Conservation (phyloP, 1,140 invertebrate genomes). For the Aphaenogaster floridana region DNA sequence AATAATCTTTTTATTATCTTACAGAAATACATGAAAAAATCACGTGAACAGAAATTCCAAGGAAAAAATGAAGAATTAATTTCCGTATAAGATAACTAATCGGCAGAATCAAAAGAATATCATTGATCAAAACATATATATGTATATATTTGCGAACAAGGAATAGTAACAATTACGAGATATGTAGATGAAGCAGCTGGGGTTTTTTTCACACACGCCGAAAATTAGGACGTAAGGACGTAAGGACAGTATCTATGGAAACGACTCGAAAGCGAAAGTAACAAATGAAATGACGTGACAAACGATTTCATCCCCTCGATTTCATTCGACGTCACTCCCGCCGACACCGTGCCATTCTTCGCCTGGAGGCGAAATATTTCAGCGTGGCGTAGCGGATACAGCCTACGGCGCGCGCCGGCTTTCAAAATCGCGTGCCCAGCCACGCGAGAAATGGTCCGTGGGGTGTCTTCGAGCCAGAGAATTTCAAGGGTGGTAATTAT, state of each 20-base stretch:
- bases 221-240: conserved; percentile 14
- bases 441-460: conserved; percentile 76
- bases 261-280: conserved; percentile 52
- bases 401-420: conserved; percentile 46
- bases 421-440: conserved; percentile 72
- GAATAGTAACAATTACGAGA: not conserved
- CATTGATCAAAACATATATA: not conserved
- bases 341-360: conserved; percentile 57
- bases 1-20: conserved; percentile 16
- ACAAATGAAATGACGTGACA: conserved; percentile 65
- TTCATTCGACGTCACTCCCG: conserved; percentile 63
- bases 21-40: not conserved
- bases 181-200: not conserved
- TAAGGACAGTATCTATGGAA: not conserved
- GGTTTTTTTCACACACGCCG: not conserved
- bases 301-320: conserved; percentile 74
- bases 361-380: conserved; percentile 66
- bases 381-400: conserved; percentile 57
- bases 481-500: conserved; percentile 79
- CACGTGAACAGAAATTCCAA: not conserved
- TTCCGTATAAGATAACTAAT: not conserved
- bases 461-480: conserved; percentile 65
- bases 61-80: not conserved
- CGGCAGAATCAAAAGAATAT: not conserved
- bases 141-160: not conserved